Base-by-base conservation (phyloP, 1,140 invertebrate species). In the Lysiphlebus fabarum region DNA sequence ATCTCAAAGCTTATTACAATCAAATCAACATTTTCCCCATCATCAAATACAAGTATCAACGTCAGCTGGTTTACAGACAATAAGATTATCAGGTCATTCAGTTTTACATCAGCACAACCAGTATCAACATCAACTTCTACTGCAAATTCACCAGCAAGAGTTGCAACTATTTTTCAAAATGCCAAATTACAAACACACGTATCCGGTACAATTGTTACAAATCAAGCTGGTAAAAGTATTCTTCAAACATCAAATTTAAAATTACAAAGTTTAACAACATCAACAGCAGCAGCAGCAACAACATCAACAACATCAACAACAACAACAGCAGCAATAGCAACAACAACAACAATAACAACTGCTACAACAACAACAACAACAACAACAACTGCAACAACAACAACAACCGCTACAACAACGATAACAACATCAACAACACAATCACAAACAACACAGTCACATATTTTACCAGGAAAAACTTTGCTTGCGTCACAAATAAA, bases 51-150 rank as follows among this genome's bases (percentile, higher is more conserved):
- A 80, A 58, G 72, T 79, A 10, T 82, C 80, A 11, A 83, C 80
- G 5, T 81, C 78, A 0, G 78, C 77, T 8, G 82, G 80, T 12
- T 60, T 82, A 10, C 82, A 83, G 59, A 83, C 81, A 0, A 83
- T 83, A 44, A 71, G 81, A 48, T 62, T 83, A n/a, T 78, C 79
- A 5, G 79, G 79, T 11, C 79, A 81, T 50, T 81, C 79, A 2
- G 77, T 81, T 1, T 57, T 79, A 3, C 78, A 81, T 76, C 79
- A 6, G 70, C 72, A 4, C 76, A 74, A 55, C 59, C 66, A 6
- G 66, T 70, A 0, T 63, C 72, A 3, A 65, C 67, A 6, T 67
- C 62, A 6, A 58, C 64, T 6, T 54, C 43, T 44, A 65, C 62
- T 4, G 66, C 58, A 17, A 65, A 62, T 17, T 51, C 65, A 7